Conservation (phyloP, 1,140 invertebrate genomes). For the Drosophila dunni region DNA sequence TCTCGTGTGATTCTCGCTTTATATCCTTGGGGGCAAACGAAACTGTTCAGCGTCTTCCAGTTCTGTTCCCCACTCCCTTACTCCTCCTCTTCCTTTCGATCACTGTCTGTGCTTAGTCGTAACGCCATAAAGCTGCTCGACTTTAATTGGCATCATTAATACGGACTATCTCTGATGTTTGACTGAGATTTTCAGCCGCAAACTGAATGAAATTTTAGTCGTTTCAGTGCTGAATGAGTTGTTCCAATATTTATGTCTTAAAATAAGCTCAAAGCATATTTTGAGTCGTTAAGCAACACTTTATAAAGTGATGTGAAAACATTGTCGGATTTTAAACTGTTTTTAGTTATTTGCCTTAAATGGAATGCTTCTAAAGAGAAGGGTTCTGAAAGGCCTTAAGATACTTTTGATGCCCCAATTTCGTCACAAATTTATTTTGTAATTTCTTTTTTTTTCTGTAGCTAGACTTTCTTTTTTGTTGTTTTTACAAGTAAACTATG, state of each 20-base stretch:
- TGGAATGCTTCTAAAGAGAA: too few relatives aligned
- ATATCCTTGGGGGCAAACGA: conserved; percentile 66
- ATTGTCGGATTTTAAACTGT: neutral
- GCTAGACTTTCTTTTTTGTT: neutral
- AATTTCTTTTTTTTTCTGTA: too few relatives aligned
- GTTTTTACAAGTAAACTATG: neutral
- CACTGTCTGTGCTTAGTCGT: conserved; percentile 16
- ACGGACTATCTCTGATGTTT: conserved; percentile 17
- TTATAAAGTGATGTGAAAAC: conserved; percentile 1
- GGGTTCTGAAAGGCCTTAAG: too few relatives aligned
- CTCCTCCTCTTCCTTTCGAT: conserved; percentile 17
- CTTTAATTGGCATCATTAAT: conserved; percentile 67
- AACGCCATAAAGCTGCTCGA: conserved; percentile 51
- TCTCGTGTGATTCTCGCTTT: conserved; percentile 50
- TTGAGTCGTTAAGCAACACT: neutral
- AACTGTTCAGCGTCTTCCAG: conserved; percentile 45
- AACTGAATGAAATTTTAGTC: neutral
- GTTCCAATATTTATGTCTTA: neutral
- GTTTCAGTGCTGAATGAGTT: neutral
- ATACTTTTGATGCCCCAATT: too few relatives aligned
- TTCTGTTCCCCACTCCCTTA: too few relatives aligned
- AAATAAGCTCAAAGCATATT: neutral
- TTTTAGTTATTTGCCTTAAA: too few relatives aligned
- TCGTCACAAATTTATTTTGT: neutral
- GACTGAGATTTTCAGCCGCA: neutral